Base-by-base conservation (phyloP, 2,888 invertebrate species). In the Trissoscelio sp. region DNA sequence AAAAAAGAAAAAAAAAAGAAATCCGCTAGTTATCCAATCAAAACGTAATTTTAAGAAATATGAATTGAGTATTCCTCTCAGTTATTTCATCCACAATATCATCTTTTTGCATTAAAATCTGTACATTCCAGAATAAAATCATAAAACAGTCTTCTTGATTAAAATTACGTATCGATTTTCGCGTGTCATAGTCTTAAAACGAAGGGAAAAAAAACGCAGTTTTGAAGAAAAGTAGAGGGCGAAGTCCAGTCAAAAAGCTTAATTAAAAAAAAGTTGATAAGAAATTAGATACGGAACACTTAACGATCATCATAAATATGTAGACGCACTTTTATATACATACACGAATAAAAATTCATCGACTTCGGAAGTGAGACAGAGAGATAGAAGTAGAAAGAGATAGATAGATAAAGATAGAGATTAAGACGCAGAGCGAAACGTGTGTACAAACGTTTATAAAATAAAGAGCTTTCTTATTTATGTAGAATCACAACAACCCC, bases 281-380 rank as follows among this genome's bases (percentile, higher is more conserved):
- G 7, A 44, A 44, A 44, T 46, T 5, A 42, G 11, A 14, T 31
- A 57, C 69, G 48, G 16, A 67, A 57, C 55, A 57, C 18, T 55
- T 31, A 69, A 20, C 28, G 51, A 58, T 24, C 37, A 57, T 69
- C 39, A 60, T 60, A 72, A 72, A 72, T 60, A 70, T 31, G 51
- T 57, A 57, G 72, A 58, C 60, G 72, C 72, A 60, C 60, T 60
- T 70, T 58, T 55, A 72, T 72, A 72, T 72, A 72, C 60, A 72
- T 51, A 51, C 28, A 62, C 20, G 60, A 72, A 51, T 72, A 34
- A 24, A 58, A 39, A 58, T 58, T 58, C 22, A 37, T 48, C 24
- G 31, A 48, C 4, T 66, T 16, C 31, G 55, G 34, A 48, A 64
- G 46, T 46, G 44, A 64, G 34, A 64, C 31, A 39, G 42, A 16